Percentiles rank a stretch among this genome's conserved stretches.
Conservation (phyloP, 2,113 vertebrate genomes). For the Eonycteris spelaea region DNA sequence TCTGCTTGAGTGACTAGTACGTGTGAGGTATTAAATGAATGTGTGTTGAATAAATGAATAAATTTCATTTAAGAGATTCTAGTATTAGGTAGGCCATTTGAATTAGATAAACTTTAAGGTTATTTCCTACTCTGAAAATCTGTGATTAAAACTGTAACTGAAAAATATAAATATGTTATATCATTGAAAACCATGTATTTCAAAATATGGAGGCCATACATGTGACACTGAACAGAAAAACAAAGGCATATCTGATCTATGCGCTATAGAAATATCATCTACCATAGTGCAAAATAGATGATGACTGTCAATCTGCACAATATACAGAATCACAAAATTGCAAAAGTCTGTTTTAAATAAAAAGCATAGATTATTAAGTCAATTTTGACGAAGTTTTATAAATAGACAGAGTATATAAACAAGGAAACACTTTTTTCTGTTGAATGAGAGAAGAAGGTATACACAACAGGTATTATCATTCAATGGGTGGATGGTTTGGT, state of each 20-base stretch:
- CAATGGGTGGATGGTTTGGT: not conserved
- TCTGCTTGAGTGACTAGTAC: not conserved
- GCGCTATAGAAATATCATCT: not conserved
- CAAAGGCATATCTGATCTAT: not conserved
- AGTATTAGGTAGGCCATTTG: not conserved
- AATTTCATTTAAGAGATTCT: not conserved
- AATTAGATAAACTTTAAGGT: not conserved
- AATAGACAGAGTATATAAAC: not conserved
- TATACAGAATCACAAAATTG: constrained; percentile 16
- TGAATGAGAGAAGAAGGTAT: not conserved
- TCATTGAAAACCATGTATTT: not conserved
- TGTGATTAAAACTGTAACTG: not conserved
- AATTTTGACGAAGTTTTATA: not conserved
- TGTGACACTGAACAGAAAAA: not conserved
- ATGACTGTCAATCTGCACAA: not conserved
- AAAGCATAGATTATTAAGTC: not conserved
- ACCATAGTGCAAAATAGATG: not conserved
- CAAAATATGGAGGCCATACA: not conserved
- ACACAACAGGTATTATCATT: not conserved
- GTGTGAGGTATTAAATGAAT: not conserved
- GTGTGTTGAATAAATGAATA: not conserved
- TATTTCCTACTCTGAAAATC: not conserved
- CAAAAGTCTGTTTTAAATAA: not conserved
- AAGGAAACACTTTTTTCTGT: not conserved
- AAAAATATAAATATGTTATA: not conserved